phyloP scores from a whole-genome alignment of 2,113 vertebrate species.

The Xyliphius kryptos region DNA sequence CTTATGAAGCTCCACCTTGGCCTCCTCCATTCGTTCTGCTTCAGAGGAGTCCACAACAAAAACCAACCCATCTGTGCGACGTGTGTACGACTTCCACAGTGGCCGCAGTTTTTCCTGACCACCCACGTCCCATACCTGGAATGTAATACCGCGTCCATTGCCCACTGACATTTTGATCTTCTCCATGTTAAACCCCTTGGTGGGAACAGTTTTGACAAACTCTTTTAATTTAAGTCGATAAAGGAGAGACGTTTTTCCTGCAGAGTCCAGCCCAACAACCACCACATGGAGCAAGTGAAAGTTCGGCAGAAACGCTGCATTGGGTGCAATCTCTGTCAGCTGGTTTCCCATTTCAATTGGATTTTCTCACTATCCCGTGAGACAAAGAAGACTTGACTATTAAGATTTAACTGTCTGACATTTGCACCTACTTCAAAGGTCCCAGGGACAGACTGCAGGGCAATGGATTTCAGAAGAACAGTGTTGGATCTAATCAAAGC shows the following conservation, averaged over 20 bases:
- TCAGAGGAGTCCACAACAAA: slow-evolving; percentile 84
- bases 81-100: slow-evolving; percentile 84
- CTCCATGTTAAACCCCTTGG: slow-evolving; percentile 87
- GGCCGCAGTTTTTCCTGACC: slow-evolving; percentile 87
- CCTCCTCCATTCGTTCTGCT: slow-evolving; percentile 80
- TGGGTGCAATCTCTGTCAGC: slow-evolving; percentile 75
- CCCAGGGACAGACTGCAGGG: slow-evolving; percentile 39
- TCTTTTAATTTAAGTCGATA: slow-evolving; percentile 84
- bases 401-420: slow-evolving; percentile 46
- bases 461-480: slow-evolving; percentile 34
- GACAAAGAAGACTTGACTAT: slow-evolving; percentile 46
- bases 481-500: slow-evolving; percentile 53
- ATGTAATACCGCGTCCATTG: slow-evolving; percentile 68
- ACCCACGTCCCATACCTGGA: slow-evolving; percentile 88
- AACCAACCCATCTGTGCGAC: slow-evolving; percentile 81
- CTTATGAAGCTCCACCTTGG: slow-evolving; percentile 79
- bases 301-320: slow-evolving; percentile 70
- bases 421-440: slow-evolving; percentile 52
- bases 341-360: slow-evolving; percentile 77
- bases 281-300: slow-evolving; percentile 80
- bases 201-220: slow-evolving; percentile 83
- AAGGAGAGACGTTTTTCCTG: slow-evolving; percentile 83
- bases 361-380: slow-evolving; percentile 51
- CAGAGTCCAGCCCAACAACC: slow-evolving; percentile 77
- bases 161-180: slow-evolving; percentile 78